Base-by-base conservation (phyloP, 2,113 vertebrate species). In the Calyptommatus sinebrachiatus region DNA sequence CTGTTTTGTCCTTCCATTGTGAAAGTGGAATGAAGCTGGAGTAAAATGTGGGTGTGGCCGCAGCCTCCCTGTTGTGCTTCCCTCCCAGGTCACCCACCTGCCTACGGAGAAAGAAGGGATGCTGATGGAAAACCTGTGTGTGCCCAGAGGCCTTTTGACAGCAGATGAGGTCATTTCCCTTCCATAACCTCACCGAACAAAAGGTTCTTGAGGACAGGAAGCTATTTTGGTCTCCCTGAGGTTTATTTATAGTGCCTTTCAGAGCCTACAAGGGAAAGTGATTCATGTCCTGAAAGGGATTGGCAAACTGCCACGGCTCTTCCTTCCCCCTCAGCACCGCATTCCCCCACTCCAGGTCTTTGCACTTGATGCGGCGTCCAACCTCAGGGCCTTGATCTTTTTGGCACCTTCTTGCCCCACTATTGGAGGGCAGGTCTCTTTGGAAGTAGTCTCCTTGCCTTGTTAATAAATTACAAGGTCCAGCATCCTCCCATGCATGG, bases 241-340 rank as follows among this genome's bases (percentile, higher is more conserved):
- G 53, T 81, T 81, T 81, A 81, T 81, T 81, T 81, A 81, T 81
- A 81, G 79, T 71, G 29, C 79, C 72, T 81, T 75, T 75, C 79
- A 81, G 11, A 22, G 71, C 71, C 50, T 81, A 71, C 74, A 81
- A 74, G 79, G 72, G 79, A 81, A 81, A 81, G 72, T 81, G 79
- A 81, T 81, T 81, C 79, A 81, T 81, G 24, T 35, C 79, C 28
- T 45, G 16, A 69, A 46, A 28, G 29, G 12, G 28, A 68, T 80
- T 80, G 74, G 71, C 65, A 26, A 66, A 63, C 79, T 68, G 71
- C 71, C 61, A 61, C 29, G 69, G 28, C 61, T 41, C 14, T 9
- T 21, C 57, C n/a, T 24, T 28, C 29, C 62, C 2, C 4, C 24
- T 18, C 21, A n/a, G n/a, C n/a, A n/a, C 12, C 26, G 14, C 28